phyloP scores from a whole-genome alignment of 2,113 vertebrate genomes.

The Engraulis encrasicolus region DNA sequence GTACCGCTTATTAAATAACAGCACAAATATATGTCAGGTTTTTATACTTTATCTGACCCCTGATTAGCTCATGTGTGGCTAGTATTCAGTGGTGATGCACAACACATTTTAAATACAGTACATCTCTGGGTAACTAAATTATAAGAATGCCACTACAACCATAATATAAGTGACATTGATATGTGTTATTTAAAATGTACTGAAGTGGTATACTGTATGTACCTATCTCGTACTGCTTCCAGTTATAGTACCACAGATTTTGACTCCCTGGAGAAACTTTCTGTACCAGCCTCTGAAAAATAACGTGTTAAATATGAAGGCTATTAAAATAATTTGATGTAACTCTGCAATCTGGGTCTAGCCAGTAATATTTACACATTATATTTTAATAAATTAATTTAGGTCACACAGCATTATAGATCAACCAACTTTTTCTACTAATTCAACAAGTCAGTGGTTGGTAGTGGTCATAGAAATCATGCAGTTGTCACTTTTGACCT shows the following conservation, averaged over 20 bases:
- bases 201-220: background rate
- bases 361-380: too few species aligned
- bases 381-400: background rate
- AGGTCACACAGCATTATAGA: background rate
- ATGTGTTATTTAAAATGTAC: background rate
- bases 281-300: background rate
- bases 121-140: background rate
- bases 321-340: too few species aligned
- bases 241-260: background rate
- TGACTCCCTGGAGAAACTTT: background rate
- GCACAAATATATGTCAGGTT: too few species aligned
- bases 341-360: background rate
- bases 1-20: too few species aligned
- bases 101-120: conserved; percentile 2
- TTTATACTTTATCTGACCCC: too few species aligned
- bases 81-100: background rate
- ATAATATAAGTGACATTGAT: background rate
- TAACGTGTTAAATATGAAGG: too few species aligned
- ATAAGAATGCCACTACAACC: background rate
- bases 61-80: too few species aligned
- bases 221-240: too few species aligned
- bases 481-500: background rate
- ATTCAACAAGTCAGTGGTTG: background rate
- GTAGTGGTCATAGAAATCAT: background rate
- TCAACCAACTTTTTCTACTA: background rate